Evolutionary conservation across 2,113 vertebrate genomes (phyloP).

Genomic region (Diadophis punctatus): DNA sequence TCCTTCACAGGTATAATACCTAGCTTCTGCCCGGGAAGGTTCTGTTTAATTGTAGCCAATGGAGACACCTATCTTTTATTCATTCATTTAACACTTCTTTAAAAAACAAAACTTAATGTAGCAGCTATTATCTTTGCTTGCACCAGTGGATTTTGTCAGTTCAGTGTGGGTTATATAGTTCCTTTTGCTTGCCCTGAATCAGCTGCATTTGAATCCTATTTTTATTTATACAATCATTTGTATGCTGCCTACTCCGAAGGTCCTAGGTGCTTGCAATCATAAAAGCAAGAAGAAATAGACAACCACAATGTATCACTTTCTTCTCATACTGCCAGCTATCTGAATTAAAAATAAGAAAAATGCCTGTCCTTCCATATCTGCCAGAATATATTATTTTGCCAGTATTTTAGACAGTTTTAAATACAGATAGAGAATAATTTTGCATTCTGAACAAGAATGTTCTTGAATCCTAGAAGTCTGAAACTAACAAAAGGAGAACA

Average conservation of each 20-base stretch:
- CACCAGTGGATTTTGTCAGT: background rate
- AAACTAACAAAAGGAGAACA: background rate
- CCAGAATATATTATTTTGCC: background rate
- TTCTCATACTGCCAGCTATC: background rate
- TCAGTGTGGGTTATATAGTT: background rate
- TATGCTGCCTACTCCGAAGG: background rate
- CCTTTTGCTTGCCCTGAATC: background rate
- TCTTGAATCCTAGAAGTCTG: background rate
- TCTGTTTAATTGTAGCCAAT: background rate
- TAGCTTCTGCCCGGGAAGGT: background rate
- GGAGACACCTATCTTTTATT: background rate
- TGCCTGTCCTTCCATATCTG: background rate
- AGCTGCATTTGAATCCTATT: background rate
- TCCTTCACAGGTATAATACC: background rate
- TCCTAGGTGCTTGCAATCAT: background rate
- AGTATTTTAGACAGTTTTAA: background rate
- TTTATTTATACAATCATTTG: background rate
- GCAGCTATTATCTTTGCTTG: background rate
- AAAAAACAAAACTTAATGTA: background rate
- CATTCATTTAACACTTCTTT: background rate
- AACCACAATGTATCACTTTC: background rate
- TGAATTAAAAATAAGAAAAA: background rate
- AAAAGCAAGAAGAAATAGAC: background rate
- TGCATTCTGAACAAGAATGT: background rate
- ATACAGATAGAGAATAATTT: background rate